Percentiles rank a stretch among this genome's conserved stretches.
These are phyloP conservation scores for Baryphthengus martii DNA, from an alignment of 2,113 vertebrate species.

Conservation along the genomic window DNA sequence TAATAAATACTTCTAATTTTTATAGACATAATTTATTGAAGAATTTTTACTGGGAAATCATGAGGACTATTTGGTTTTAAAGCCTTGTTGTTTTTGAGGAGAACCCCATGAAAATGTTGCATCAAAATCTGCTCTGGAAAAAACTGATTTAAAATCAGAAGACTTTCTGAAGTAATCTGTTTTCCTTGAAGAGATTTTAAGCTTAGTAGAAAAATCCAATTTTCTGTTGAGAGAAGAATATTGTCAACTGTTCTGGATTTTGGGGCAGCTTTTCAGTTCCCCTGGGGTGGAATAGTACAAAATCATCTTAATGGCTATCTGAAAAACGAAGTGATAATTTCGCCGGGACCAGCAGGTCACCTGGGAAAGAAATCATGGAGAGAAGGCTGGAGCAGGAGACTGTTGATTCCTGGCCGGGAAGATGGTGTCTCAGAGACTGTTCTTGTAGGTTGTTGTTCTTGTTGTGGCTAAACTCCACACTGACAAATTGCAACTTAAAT, in stretches of 20 bases:
- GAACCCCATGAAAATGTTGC: neutral
- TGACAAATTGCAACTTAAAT: slow-evolving; percentile 23
- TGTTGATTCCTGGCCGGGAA: neutral
- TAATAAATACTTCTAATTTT: neutral
- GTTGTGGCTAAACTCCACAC: neutral
- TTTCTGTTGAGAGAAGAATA: slow-evolving; percentile 5
- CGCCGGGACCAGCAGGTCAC: neutral
- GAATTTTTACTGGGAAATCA: neutral
- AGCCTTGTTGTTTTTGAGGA: neutral
- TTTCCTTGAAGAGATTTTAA: slow-evolving; percentile 43
- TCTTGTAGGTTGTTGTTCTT: neutral
- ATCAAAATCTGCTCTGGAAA: neutral
- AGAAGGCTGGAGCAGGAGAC: neutral
- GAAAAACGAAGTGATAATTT: neutral
- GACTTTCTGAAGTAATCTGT: slow-evolving; percentile 9
- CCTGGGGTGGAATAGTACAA: neutral
- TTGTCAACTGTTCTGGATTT: slow-evolving; percentile 10
- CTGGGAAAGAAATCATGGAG: neutral
- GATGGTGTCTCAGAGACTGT: neutral
- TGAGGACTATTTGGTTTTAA: neutral
- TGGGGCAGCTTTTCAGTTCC: neutral
- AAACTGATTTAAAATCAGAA: slow-evolving; percentile 4
- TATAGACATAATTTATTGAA: neutral
- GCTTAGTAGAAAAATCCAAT: slow-evolving; percentile 39
- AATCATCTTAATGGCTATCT: neutral